These are phyloP conservation scores for Alligator mississippiensis DNA, from an alignment of 2,113 vertebrate species.

Conservation along the genomic window DNA sequence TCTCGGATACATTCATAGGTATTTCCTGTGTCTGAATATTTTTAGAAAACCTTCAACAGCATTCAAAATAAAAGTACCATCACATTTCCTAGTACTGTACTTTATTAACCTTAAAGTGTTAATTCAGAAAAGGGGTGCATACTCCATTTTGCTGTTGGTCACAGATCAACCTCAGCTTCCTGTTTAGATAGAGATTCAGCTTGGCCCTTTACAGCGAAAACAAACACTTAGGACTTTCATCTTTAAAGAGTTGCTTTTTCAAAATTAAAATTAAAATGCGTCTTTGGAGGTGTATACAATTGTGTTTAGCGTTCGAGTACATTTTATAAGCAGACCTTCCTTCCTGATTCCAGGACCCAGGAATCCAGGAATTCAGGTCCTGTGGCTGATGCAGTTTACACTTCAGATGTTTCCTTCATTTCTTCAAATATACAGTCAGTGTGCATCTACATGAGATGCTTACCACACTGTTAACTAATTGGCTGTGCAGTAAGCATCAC, in stretches of 20 bases:
- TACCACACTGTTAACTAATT: no score
- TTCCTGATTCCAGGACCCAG: background rate
- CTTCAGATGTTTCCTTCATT: background rate
- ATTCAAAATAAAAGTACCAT: background rate
- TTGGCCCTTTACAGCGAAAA: background rate
- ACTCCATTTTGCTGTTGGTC: background rate
- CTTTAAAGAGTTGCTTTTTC: background rate
- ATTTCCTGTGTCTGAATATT: background rate
- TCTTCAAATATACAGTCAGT: background rate
- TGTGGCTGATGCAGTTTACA: background rate
- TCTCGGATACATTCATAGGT: background rate
- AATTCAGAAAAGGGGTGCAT: background rate
- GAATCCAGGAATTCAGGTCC: background rate
- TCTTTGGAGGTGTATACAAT: background rate
- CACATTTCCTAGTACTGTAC: background rate
- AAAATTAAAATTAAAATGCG: background rate
- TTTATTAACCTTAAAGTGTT: background rate
- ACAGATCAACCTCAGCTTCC: background rate
- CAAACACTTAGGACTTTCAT: background rate
- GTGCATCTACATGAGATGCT: no score
- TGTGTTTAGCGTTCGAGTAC: background rate
- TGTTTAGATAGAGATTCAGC: background rate
- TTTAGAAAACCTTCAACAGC: background rate
- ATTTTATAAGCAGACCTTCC: background rate
- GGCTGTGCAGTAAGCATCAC: no score